Base-by-base conservation (phyloP, 2,113 vertebrate genomes). In the Pterophyllum scalare region DNA sequence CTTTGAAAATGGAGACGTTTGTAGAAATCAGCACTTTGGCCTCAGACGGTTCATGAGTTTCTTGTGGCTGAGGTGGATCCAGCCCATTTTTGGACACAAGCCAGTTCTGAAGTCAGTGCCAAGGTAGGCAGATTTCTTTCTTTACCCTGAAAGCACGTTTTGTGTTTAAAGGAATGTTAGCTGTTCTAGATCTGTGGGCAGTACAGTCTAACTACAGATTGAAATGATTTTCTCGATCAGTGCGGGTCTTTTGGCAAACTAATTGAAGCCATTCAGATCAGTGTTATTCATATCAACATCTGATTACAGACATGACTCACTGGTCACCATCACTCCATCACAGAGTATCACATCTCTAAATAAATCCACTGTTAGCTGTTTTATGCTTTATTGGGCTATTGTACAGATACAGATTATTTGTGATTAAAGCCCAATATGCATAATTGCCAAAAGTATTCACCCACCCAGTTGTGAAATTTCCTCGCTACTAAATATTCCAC, bases 61-160 rank as follows among this genome's bases (percentile, higher is more conserved):
- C 79, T 82, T 87, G 75, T 75, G 82, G 67, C 83, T 89, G 77
- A 72, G 14, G 62, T 76, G 13, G 75, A 85, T 80, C 12, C 56
- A 79, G 76, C 22, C 67, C 54, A 24, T 22, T 79, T 84, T 76
- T 89, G 81, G 80, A 87, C 31, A 15, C 46, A 15, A 46, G 80
- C 92, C 90, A 93, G 70, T 19, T 56, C 2, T 79, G 81, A 92
- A 77, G 61, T 79, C 72, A 19, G 10, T 82, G 86, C 87, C 84
- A 90, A 87, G 82, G 82, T 80, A 79, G 87, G 78, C 78, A 82
- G 77, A 90, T 79, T 77, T 83, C 33, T 49, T 65, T 82, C 82
- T 81, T 77, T 84, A 77, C 84, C 35, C 62, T 82, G 81, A 87
- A 90, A 93, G 84, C 92, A 91, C 31, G 60, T 87, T 88, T 90